These are phyloP conservation scores for Pachymerium ferrugineum DNA, from an alignment of 2,888 invertebrate genomes.

Conservation along the genomic window DNA sequence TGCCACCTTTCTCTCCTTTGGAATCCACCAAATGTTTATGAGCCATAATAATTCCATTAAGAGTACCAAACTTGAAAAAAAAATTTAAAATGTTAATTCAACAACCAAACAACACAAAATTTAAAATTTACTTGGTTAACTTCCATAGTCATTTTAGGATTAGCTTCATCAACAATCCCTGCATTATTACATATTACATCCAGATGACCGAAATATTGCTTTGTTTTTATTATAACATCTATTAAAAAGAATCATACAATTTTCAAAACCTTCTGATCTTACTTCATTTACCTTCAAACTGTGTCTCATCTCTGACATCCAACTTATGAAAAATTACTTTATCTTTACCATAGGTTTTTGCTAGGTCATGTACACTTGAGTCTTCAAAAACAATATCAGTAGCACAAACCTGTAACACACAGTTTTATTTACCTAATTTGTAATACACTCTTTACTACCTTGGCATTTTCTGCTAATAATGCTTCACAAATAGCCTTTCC, in stretches of 20 bases:
- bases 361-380: background rate
- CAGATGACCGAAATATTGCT: background rate
- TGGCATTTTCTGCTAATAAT: background rate
- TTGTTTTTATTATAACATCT: background rate
- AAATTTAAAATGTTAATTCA: background rate
- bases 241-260: background rate
- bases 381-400: background rate
- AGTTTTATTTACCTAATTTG: background rate
- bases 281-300: background rate
- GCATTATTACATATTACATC: background rate
- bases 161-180: background rate
- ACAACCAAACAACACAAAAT: background rate
- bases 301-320: background rate
- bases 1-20: background rate
- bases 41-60: background rate
- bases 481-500: background rate
- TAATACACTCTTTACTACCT: background rate
- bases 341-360: background rate
- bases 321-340: background rate
- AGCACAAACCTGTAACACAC: background rate
- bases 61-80: background rate
- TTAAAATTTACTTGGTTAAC: background rate
- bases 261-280: background rate
- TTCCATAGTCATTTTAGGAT: background rate
- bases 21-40: background rate